Percentiles rank a stretch among this genome's conserved stretches.
Conservation (phyloP, 2,797 vertebrate species). For the Dryobates pubescens region DNA sequence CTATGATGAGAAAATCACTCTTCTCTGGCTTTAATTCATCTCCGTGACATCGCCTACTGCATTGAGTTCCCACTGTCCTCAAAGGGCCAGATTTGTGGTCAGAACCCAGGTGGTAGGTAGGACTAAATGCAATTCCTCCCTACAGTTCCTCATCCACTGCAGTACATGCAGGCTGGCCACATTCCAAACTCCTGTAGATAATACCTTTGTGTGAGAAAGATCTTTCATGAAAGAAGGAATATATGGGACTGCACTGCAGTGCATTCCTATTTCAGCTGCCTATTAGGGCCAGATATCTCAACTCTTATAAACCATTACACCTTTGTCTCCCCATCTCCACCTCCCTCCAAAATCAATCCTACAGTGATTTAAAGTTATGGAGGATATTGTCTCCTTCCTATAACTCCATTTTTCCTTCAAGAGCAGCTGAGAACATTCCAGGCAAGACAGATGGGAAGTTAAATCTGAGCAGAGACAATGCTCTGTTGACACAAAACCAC, state of each 20-base stretch:
- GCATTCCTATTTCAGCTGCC: neutral
- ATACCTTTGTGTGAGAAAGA: neutral
- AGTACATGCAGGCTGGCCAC: neutral
- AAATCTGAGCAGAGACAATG: conserved; percentile 9
- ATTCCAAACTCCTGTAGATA: neutral
- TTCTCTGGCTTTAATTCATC: neutral
- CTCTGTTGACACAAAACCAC: neutral
- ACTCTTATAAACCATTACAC: neutral
- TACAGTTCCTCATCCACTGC: neutral
- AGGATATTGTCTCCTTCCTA: conserved; percentile 22
- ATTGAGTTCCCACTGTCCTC: neutral
- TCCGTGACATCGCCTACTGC: neutral
- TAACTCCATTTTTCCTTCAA: conserved; percentile 40
- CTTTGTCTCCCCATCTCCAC: neutral
- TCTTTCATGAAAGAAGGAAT: neutral
- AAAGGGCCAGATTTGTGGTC: neutral
- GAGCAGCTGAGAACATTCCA: conserved; percentile 20
- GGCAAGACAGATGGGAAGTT: neutral
- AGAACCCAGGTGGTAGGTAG: neutral
- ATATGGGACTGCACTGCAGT: neutral
- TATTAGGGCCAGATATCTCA: neutral
- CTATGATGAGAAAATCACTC: neutral
- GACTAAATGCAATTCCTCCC: neutral
- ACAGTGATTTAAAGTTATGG: conserved; percentile 9
- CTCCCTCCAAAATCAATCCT: conserved; percentile 9